Base-by-base conservation (phyloP, 2,113 vertebrate genomes). In the Plecturocebus donacophilus region DNA sequence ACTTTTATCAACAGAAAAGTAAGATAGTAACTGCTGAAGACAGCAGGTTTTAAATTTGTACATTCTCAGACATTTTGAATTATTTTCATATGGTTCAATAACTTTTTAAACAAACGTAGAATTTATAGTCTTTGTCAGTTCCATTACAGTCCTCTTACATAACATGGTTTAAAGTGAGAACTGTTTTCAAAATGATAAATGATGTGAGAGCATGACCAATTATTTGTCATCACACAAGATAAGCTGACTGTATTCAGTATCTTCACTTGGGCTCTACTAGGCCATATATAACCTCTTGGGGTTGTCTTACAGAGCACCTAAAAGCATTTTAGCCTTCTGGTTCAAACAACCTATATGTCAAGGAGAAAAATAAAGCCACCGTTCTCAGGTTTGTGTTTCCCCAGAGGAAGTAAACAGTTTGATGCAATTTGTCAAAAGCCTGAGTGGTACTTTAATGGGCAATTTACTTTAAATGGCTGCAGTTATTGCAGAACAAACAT, bases 391-490 rank as follows among this genome's bases (percentile, higher is more conserved):
- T 95, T 96, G 83, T 91, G 85, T 95, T 97, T 98, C 97, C 97
- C 97, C 77, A 86, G 75, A 98, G 96, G 77, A 97, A 89, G 95
- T 96, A 98, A 98, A 97, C 85, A 73, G 86, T 97, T 98, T 96
- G 93, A 98, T 95, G 87, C 82, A 95, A 98, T 98, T 98, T 98
- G 79, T 98, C 98, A 98, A 98, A 98, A 97, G 95, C 94, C 79
- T 94, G 94, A 98, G 82, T 91, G 90, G 92, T 94, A 81, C 73
- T 98, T 99, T 98, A 98, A 98, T 97, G 95, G 97, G 98, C 97
- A 97, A 98, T 98, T 98, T 98, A 87, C 95, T 98, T 98, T 91
- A 98, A 98, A 98, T 83, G 91, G 94, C 90, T 98, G 64, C 96
- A 96, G 90, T 97, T 98, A 98, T 77, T 97, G 85, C 87, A 97